Conservation (phyloP, 2,888 invertebrate species). For the Erebia epiphron region DNA sequence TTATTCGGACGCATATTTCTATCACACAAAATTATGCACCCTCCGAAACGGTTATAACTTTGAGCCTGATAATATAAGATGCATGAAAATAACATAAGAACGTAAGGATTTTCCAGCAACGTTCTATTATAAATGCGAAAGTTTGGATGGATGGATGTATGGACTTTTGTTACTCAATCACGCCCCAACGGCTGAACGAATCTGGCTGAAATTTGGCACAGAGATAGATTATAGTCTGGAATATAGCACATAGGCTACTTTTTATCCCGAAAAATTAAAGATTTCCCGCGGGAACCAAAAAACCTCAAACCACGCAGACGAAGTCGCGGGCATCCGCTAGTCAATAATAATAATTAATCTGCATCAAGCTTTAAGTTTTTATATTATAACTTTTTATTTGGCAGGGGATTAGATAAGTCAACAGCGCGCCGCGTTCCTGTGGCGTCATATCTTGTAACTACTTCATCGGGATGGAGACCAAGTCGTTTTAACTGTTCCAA, state of each 20-base stretch:
- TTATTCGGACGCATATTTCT: background rate
- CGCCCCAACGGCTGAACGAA: no score
- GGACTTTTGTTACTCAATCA: no score
- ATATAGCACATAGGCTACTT: no score
- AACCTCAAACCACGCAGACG: no score
- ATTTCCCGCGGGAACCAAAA: no score
- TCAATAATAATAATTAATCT: slow-evolving; percentile 9
- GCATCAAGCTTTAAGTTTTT: slow-evolving; percentile 5
- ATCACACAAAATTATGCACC: slow-evolving; percentile 11
- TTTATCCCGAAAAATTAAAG: no score
- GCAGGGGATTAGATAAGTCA: slow-evolving; percentile 24
- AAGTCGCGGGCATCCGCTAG: no score
- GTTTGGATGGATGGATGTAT: no score
- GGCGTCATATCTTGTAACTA: slow-evolving; percentile 29
- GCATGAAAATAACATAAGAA: slow-evolving; percentile 1
- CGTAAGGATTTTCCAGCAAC: background rate
- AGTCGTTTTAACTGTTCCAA: slow-evolving; percentile 12
- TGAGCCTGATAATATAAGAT: slow-evolving; percentile 3
- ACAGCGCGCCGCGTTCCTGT: slow-evolving; percentile 17
- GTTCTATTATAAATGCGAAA: no score
- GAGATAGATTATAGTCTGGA: no score
- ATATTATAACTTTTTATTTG: slow-evolving; percentile 7
- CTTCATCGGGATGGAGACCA: slow-evolving; percentile 11
- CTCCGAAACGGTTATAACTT: slow-evolving; percentile 6
- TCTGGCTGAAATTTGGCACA: no score